Conservation (phyloP, 1,140 invertebrate genomes). For the Drosophila jambulina region DNA sequence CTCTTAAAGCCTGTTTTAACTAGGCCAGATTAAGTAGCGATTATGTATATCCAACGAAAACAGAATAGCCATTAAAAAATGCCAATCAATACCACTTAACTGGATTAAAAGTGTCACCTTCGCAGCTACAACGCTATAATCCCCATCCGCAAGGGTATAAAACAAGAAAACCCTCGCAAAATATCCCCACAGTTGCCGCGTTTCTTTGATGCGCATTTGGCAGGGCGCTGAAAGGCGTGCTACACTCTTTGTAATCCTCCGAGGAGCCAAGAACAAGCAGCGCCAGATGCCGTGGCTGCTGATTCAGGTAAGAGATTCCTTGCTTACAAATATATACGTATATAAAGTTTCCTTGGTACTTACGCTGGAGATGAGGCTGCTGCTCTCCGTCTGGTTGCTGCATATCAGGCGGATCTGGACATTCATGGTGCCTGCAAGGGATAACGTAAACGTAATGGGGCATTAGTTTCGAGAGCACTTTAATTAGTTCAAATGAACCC, state of each 20-base stretch:
- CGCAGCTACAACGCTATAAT: neutral
- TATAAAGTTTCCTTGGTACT: conserved; percentile 48
- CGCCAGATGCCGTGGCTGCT: conserved; percentile 7
- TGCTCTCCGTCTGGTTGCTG: conserved; percentile 59
- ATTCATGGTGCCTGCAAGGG: conserved; percentile 71
- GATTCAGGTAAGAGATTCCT: conserved; percentile 3
- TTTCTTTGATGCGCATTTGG: conserved; percentile 60
- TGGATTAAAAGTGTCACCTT: neutral
- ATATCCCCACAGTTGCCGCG: conserved; percentile 10
- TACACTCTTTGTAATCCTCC: conserved; percentile 42
- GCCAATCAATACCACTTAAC: conserved; percentile 10
- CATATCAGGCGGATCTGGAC: conserved; percentile 80
- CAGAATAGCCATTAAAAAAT: too few relatives aligned
- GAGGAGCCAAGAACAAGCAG: conserved; percentile 11
- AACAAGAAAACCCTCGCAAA: conserved; percentile 16
- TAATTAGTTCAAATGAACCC: conserved; percentile 65
- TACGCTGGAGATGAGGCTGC: conserved; percentile 61
- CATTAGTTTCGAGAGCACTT: conserved; percentile 53
- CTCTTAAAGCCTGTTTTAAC: neutral
- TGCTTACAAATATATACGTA: neutral
- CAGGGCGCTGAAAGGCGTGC: conserved; percentile 45
- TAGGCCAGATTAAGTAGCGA: neutral
- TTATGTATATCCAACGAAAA: neutral
- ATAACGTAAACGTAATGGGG: conserved; percentile 36
- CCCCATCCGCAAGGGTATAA: conserved; percentile 11